These are phyloP conservation scores for Epirrhoe alternata DNA, from an alignment of 2,888 invertebrate genomes.

Conservation along the genomic window DNA sequence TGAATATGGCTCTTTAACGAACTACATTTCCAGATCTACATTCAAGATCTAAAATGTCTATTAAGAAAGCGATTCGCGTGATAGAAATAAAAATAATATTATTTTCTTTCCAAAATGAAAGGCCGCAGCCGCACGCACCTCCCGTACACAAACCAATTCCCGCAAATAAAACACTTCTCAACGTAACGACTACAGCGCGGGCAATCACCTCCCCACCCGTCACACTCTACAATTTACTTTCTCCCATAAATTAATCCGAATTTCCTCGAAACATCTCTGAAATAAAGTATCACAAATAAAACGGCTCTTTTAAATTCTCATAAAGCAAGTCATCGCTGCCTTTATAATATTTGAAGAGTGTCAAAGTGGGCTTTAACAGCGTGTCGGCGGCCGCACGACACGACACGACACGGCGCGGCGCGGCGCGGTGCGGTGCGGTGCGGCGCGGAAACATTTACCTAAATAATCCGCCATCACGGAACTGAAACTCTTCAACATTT, in stretches of 20 bases:
- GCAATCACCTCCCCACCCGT: background rate
- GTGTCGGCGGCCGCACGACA: constrained; percentile 15
- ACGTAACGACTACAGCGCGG: background rate
- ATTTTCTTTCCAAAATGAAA: background rate
- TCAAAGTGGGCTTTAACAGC: constrained; percentile 28
- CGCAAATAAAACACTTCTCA: background rate
- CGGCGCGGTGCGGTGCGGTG: constrained; percentile 6
- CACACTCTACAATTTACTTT: background rate
- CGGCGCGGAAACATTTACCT: constrained; percentile 28
- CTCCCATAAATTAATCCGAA: constrained; percentile 9
- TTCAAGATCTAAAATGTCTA: too few species aligned
- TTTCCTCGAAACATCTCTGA: constrained; percentile 4
- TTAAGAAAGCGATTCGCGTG: too few species aligned
- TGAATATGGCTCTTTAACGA: too few species aligned
- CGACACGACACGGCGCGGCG: constrained; percentile 3
- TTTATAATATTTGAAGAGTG: constrained; percentile 16
- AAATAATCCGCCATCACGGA: constrained; percentile 34
- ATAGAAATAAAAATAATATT: background rate
- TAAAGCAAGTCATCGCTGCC: constrained; percentile 19
- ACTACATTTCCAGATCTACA: too few species aligned
- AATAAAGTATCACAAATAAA: constrained; percentile 9
- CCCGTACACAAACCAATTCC: background rate
- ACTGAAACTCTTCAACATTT: constrained; percentile 40
- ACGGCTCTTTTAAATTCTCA: constrained; percentile 14
- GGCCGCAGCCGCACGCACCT: background rate